Evolutionary conservation across 2,113 vertebrate genomes (phyloP).

Genomic region (Limnothrissa miodon): DNA sequence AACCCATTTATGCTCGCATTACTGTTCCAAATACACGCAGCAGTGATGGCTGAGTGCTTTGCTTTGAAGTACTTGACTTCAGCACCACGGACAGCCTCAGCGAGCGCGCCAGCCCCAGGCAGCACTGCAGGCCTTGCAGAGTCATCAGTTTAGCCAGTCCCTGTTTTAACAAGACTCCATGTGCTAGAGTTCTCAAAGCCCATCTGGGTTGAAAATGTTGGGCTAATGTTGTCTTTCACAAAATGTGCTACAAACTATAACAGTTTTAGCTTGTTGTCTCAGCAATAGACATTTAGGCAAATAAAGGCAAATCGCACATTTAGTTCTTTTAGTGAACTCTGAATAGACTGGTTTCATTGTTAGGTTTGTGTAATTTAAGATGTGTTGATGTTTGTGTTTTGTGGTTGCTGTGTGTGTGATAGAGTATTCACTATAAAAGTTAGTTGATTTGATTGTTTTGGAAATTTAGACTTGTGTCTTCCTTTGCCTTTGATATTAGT

Average conservation of each 20-base stretch:
- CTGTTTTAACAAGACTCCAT: not conserved
- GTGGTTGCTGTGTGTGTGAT: no score
- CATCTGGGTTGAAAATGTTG: not conserved
- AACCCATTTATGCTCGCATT: not conserved
- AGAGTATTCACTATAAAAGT: no score
- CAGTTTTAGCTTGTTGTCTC: no score
- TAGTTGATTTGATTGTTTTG: no score
- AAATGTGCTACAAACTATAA: not conserved
- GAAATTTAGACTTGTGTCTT: not conserved
- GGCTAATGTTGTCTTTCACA: not conserved
- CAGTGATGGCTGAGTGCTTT: not conserved
- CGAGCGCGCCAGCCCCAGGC: not conserved
- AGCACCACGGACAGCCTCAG: conserved; percentile 3
- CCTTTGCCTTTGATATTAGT: not conserved
- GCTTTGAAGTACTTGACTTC: not conserved
- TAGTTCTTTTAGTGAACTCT: no score
- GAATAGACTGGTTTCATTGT: no score
- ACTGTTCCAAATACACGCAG: not conserved
- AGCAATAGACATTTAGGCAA: no score
- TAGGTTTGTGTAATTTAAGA: no score
- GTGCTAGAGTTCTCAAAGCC: not conserved
- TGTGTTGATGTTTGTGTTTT: no score
- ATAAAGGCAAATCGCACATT: no score
- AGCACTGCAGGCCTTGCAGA: no score
- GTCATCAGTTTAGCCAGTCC: no score